These are phyloP conservation scores for Macrophya annulata DNA, from an alignment of 2,888 invertebrate genomes.

Conservation along the genomic window DNA sequence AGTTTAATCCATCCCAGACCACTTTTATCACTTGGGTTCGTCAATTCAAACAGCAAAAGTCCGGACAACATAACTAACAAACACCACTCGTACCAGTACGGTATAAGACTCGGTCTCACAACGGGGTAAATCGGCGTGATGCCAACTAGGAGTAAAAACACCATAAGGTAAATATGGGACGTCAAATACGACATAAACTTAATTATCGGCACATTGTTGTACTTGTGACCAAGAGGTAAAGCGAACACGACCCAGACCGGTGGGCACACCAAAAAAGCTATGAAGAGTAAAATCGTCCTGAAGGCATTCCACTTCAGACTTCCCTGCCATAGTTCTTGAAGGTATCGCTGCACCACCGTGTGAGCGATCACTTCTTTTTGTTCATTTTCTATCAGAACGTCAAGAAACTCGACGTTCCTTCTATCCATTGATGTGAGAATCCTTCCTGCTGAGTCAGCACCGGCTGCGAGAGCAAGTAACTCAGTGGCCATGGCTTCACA, in stretches of 20 bases:
- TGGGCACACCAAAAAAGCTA: slow-evolving; percentile 96
- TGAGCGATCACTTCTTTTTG: slow-evolving; percentile 99
- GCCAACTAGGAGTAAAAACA: slow-evolving; percentile 94
- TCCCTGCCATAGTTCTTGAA: slow-evolving; percentile 99
- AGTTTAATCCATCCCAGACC: slow-evolving; percentile 97
- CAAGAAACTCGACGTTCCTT: slow-evolving; percentile 96
- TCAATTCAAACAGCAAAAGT: slow-evolving; percentile 96
- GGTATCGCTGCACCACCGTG: slow-evolving; percentile 97
- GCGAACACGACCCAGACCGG: slow-evolving; percentile 98
- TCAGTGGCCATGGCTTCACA: slow-evolving; percentile 99
- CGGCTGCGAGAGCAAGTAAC: slow-evolving; percentile 94
- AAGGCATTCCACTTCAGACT: slow-evolving; percentile 97
- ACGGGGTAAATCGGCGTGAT: slow-evolving; percentile 94
- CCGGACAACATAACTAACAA: slow-evolving; percentile 97
- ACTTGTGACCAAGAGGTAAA: slow-evolving; percentile 96
- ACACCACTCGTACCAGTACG: slow-evolving; percentile 98
- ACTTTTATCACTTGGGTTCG: slow-evolving; percentile 98
- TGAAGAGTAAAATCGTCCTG: slow-evolving; percentile 95
- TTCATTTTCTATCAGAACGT: slow-evolving; percentile 98
- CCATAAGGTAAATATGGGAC: slow-evolving; percentile 98
- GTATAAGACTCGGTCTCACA: slow-evolving; percentile 89
- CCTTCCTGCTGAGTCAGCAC: slow-evolving; percentile 96
- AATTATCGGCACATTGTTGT: slow-evolving; percentile 99
- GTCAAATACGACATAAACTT: slow-evolving; percentile 99
- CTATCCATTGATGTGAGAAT: slow-evolving; percentile 97